phyloP scores from a whole-genome alignment of 2,797 vertebrate species.

The Hafferia zeledoni region DNA sequence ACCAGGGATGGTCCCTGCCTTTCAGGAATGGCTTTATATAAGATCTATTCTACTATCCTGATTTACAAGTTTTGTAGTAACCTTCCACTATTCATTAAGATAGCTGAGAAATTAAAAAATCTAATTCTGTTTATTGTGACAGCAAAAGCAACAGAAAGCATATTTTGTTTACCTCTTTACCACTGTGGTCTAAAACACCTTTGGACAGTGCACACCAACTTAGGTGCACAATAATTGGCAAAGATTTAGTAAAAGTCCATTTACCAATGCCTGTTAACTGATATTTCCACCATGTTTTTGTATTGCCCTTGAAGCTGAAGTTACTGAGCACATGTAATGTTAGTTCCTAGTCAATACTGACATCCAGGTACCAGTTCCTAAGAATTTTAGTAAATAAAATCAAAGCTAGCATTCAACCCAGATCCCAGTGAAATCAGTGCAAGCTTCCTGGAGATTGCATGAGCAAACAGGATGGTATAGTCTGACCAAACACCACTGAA shows the following conservation, averaged over 20 bases:
- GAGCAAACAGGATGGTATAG: not conserved
- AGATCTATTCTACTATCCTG: not conserved
- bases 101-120: not conserved
- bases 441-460: not conserved
- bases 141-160: not conserved
- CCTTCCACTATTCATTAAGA: not conserved
- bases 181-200: not conserved
- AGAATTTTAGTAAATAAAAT: not conserved
- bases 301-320: not conserved
- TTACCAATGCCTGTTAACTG: not conserved
- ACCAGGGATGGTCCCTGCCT: not conserved
- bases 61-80: not conserved
- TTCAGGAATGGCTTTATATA: not conserved
- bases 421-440: not conserved
- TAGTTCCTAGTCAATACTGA: not conserved
- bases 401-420: not conserved
- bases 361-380: not conserved
- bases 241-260: not conserved
- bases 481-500: not conserved
- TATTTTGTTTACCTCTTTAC: not conserved
- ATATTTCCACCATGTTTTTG: not conserved
- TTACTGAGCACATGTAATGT: not conserved
- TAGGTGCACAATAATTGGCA: not conserved
- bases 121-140: not conserved
- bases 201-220: not conserved